phyloP scores from a whole-genome alignment of 2,888 invertebrate genomes.

The Agelastica alni region DNA sequence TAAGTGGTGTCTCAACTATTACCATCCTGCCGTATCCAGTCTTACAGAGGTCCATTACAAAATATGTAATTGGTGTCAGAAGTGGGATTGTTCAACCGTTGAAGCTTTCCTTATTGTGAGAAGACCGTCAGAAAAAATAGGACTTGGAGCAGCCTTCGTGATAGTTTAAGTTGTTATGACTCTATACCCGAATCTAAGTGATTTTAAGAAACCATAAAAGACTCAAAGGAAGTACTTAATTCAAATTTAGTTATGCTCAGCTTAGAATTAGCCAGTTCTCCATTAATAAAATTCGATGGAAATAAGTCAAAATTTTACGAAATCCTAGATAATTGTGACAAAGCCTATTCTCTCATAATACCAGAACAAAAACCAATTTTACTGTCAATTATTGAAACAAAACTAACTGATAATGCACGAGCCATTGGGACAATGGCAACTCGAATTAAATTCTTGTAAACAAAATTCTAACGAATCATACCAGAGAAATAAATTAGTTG shows the following conservation, averaged over 20 bases:
- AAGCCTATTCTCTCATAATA: not conserved
- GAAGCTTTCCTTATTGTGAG: too few species aligned
- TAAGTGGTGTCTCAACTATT: too few species aligned
- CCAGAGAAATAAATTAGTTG: conserved; percentile 21
- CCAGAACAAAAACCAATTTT: not conserved
- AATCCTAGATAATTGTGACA: not conserved
- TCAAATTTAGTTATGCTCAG: not conserved
- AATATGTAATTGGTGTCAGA: too few species aligned
- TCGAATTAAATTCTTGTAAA: conserved; percentile 20
- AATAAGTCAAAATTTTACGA: not conserved
- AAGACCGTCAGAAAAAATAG: too few species aligned
- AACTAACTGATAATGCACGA: not conserved
- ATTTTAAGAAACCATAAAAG: too few species aligned
- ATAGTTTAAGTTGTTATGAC: too few species aligned
- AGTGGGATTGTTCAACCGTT: too few species aligned
- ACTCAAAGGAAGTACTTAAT: not conserved
- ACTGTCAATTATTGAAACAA: not conserved
- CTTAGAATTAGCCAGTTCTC: not conserved
- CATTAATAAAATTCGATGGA: not conserved
- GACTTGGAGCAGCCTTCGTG: too few species aligned
- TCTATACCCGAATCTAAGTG: too few species aligned
- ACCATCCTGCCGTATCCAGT: too few species aligned
- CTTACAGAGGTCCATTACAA: too few species aligned
- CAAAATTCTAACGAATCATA: conserved; percentile 28
- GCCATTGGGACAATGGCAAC: not conserved